Evolutionary conservation across 2,113 vertebrate species (phyloP), one percentile per base, ranked within the genome.

Genomic region (Pseudorasbora parva): DNA sequence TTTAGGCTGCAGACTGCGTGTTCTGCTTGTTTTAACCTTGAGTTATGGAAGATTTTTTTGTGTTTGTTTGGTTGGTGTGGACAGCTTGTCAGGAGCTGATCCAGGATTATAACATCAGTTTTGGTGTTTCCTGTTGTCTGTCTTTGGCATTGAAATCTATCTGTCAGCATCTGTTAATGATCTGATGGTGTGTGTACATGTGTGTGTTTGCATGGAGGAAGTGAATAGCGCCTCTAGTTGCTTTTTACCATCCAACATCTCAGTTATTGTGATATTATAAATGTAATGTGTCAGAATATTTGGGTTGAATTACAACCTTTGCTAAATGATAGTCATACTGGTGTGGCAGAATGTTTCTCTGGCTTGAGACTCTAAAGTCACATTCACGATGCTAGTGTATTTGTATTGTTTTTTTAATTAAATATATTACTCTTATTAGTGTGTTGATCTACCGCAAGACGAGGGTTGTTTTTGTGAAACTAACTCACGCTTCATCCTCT

Each of bases 91-190:
- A 77, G 15, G 8, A 77, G 30, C 30, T 77, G 30, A 57, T 76
- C 74, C 51, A 37, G 25, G 74, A 57, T 77, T 57, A 23, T 33
- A 57, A n/a, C 17, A 33, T 77, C 27, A 30, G 23, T 21, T 30
- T 74, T 25, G 19, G 3, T 54, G 72, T 74, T 41, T 59, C 49
- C 68, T 82, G n/a, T 23, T 74, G 56, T 74, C 25, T 74, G 9
- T 51, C 72, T 74, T 47, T 51, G 72, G 47, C 72, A 74, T 11
- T 82, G 68, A 43, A 82, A 62, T 59, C 30, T 5, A 37, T 76
- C 71, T 54, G 47, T 74, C 51, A 56, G 37, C 54, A 82, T 57
- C 33, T 73, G 54, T 71, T 77, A 77, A 77, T 77, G 51, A 77
- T 49, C 54, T 62, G 54, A 64, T 60, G 51, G 49, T 19, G 49